Evolutionary conservation across 2,888 invertebrate species (phyloP).

Genomic region (Seira musarum): DNA sequence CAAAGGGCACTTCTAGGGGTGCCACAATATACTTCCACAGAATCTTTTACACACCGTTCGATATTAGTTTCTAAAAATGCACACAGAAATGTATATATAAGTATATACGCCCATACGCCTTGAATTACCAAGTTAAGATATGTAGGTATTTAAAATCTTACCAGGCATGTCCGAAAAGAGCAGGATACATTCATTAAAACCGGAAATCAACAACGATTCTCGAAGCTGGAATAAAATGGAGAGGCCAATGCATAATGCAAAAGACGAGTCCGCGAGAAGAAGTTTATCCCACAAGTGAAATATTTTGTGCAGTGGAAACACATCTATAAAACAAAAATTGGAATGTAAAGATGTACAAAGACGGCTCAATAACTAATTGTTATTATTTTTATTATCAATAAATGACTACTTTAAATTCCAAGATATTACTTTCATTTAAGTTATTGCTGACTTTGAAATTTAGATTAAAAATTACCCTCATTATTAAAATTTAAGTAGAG

Average conservation of each 20-base stretch:
- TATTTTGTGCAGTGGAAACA: constrained; percentile 98
- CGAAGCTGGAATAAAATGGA: constrained; percentile 92
- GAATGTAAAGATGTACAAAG: background rate
- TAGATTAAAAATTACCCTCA: constrained; percentile 80
- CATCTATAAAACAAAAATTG: constrained; percentile 83
- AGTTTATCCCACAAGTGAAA: constrained; percentile 98
- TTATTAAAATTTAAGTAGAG: constrained; percentile 96
- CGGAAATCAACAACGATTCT: constrained; percentile 86
- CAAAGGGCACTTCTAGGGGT: constrained; percentile 93
- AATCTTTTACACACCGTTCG: constrained; percentile 91
- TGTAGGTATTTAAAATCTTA: constrained; percentile 67
- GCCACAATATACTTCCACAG: constrained; percentile 86
- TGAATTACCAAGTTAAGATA: no score
- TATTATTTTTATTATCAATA: no score
- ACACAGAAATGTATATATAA: background rate
- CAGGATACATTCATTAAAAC: constrained; percentile 98
- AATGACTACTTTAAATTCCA: no score
- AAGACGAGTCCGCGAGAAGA: constrained; percentile 91
- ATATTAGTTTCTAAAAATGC: constrained; percentile 86
- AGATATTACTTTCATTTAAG: no score
- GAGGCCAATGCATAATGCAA: constrained; percentile 95
- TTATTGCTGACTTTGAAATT: constrained; percentile 12
- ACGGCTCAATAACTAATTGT: no score
- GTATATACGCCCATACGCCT: no score
- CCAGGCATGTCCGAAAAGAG: constrained; percentile 97